Evolutionary conservation across 2,113 vertebrate species (phyloP).

Genomic region (Hipposideros armiger): DNA sequence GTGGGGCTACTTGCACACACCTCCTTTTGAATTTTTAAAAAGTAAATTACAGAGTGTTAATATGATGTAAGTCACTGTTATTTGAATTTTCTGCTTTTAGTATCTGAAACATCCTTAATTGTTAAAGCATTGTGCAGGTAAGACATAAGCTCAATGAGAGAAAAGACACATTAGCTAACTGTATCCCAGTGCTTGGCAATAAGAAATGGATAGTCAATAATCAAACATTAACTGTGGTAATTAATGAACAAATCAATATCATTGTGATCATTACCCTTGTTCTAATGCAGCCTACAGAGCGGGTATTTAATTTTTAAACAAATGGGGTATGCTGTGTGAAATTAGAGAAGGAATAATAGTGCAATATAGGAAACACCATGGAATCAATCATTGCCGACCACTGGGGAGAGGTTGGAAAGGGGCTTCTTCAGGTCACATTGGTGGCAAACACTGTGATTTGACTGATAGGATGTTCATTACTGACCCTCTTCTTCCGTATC

Average conservation of each 20-base stretch:
- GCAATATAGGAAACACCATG: neutral
- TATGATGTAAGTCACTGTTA: neutral
- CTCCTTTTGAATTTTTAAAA: neutral
- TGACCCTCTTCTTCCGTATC: neutral
- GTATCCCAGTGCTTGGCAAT: neutral
- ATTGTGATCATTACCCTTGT: neutral
- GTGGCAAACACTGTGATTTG: neutral
- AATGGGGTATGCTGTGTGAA: neutral
- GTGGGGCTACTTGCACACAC: neutral
- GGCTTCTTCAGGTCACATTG: neutral
- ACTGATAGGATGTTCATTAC: neutral
- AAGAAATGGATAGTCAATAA: neutral
- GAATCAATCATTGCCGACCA: neutral
- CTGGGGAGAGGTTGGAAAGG: neutral
- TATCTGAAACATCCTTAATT: constrained; percentile 8
- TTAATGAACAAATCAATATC: constrained; percentile 1
- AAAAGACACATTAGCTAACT: neutral
- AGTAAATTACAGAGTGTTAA: neutral
- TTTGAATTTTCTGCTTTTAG: neutral
- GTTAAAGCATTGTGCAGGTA: neutral
- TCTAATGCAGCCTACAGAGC: neutral
- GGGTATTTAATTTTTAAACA: neutral
- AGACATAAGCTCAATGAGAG: neutral
- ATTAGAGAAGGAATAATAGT: neutral
- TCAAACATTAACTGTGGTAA: neutral